These are phyloP conservation scores for Diarsia brunnea DNA, from an alignment of 2,888 invertebrate genomes.

Conservation along the genomic window DNA sequence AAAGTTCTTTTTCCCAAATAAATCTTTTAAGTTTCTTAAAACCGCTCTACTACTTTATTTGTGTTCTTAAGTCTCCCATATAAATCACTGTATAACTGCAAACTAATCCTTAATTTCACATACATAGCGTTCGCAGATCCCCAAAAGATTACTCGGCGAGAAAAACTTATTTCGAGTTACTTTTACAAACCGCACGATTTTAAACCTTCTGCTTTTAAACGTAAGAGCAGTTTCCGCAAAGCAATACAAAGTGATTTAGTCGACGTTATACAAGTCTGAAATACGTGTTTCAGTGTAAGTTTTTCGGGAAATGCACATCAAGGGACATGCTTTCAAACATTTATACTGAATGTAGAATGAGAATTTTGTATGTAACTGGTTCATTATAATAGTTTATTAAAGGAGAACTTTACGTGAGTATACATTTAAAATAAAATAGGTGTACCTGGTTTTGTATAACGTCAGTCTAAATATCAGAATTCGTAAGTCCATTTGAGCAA, in stretches of 20 bases:
- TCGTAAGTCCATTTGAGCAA: too few species aligned
- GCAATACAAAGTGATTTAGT: slow-evolving; percentile 25
- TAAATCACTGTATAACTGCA: slow-evolving; percentile 34
- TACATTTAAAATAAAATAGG: slow-evolving; percentile 12
- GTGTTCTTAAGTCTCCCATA: not conserved
- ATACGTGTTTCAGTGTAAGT: slow-evolving; percentile 54
- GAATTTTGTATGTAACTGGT: slow-evolving; percentile 40
- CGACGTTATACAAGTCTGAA: slow-evolving; percentile 39
- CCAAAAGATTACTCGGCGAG: slow-evolving; percentile 45
- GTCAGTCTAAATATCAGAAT: too few species aligned
- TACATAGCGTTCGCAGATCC: slow-evolving; percentile 31
- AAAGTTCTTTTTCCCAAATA: not conserved
- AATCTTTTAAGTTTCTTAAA: not conserved
- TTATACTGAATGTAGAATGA: slow-evolving; percentile 45
- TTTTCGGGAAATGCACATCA: slow-evolving; percentile 59
- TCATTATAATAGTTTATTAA: slow-evolving; percentile 7
- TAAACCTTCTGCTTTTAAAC: not conserved
- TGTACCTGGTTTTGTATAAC: not conserved
- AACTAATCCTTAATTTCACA: slow-evolving; percentile 40
- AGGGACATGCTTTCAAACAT: slow-evolving; percentile 60
- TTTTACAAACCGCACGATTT: slow-evolving; percentile 4
- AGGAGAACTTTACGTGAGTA: not conserved
- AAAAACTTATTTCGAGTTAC: slow-evolving; percentile 36
- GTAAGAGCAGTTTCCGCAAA: not conserved
- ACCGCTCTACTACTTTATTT: not conserved